Base-by-base conservation (phyloP, 2,888 invertebrate species). In the Drosophila histrio region DNA sequence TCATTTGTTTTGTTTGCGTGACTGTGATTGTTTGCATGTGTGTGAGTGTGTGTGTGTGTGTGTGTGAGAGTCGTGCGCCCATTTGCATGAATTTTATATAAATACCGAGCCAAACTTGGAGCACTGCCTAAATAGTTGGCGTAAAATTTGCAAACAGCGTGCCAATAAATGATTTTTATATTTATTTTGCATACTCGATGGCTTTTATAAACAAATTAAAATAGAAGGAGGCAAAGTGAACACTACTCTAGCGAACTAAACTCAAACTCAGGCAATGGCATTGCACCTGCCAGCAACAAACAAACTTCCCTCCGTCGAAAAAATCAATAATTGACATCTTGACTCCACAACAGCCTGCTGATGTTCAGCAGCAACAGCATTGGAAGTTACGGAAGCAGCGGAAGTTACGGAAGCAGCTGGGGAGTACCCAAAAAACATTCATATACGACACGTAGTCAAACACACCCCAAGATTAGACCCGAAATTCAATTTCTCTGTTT, bases 271-370 rank as follows among this genome's bases (percentile, higher is more conserved):
- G 8, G 30, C 60, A 49, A 15, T 46, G 19, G 11, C 50, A 56
- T 38, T 61, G 63, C 63, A 65, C 49, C 71, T 71, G 70, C n/a
- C 28, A 17, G 13, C 39, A 53, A 22, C 28, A 32, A 72, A 64
- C 46, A 64, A 52, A 73, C 46, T 60, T 38, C 57, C 36, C 26
- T 41, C 15, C 26, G 41, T 44, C 60, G 65, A 65, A 73, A 81
- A 81, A 81, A 81, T 81, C 80, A 79, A 81, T 81, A 81, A 68
- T 52, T 75, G 67, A 74, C 74, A 74, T 84, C 71, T 71, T 74
- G 62, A 66, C 79, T 70, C 57, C 60, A 43, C 32, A 44, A 44
- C 30, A 56, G 19, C 34, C 15, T 58, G 53, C n/a, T n/a, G n/a
- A n/a, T n/a, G n/a, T n/a, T n/a, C n/a, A n/a, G n/a, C 67, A 53